phyloP scores from a whole-genome alignment of 2,113 vertebrate species.

The Fregata magnificens region DNA sequence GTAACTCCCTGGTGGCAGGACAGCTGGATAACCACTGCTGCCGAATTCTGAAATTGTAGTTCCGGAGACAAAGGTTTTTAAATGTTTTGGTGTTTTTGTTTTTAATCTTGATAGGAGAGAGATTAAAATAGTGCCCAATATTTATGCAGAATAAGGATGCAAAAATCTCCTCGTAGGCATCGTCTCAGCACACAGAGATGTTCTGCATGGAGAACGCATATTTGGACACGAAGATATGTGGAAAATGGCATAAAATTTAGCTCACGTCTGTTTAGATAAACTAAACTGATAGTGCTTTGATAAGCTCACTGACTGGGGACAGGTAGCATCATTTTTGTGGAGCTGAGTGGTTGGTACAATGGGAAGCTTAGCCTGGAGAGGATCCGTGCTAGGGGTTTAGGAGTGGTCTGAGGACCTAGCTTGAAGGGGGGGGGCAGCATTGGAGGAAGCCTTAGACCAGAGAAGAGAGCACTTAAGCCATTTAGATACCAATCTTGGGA shows the following conservation, averaged over 20 bases:
- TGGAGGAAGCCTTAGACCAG: not conserved
- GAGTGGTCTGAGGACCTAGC: not conserved
- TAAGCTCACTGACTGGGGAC: not conserved
- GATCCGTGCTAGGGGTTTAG: fast-evolving
- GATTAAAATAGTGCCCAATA: not conserved
- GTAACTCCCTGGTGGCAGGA: not conserved
- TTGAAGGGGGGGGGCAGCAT: not conserved
- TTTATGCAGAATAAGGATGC: not conserved
- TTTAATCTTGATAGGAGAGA: not conserved
- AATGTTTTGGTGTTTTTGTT: not conserved
- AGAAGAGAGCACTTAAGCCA: not conserved
- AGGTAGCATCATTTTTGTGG: not conserved
- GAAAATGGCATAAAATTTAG: not conserved
- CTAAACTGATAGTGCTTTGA: not conserved
- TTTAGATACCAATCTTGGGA: not conserved
- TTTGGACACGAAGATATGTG: not conserved
- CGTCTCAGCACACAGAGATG: not conserved
- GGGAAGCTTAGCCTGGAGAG: not conserved
- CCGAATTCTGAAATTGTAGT: not conserved
- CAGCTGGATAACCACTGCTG: not conserved
- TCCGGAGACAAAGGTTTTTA: not conserved
- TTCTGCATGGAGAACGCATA: fast-evolving
- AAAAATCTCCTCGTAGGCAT: not conserved
- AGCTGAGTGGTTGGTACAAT: not conserved
- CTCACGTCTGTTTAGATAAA: not conserved